phyloP scores from a whole-genome alignment of 2,888 invertebrate genomes.

The Clistopyga incitator region DNA sequence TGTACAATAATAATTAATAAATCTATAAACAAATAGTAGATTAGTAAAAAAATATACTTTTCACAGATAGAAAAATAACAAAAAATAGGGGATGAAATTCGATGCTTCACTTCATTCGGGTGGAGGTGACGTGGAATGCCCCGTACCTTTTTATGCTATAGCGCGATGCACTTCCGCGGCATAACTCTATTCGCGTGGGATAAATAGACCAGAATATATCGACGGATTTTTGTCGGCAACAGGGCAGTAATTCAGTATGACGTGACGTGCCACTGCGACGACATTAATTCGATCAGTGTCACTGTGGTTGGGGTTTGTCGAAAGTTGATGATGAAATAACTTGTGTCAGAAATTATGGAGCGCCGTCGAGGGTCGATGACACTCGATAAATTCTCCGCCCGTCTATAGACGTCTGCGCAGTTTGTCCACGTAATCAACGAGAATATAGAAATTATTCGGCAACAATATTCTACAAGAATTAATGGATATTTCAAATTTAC shows the following conservation, averaged over 20 bases:
- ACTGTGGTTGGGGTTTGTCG: conserved; percentile 11
- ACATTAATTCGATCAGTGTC: conserved; percentile 42
- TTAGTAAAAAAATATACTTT: no score
- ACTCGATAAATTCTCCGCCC: conserved; percentile 30
- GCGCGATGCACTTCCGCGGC: not conserved
- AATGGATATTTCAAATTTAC: not conserved
- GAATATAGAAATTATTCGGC: not conserved
- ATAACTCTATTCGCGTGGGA: conserved; percentile 11
- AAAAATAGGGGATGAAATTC: no score
- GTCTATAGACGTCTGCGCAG: not conserved
- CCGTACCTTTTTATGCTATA: not conserved
- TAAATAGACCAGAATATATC: conserved; percentile 21
- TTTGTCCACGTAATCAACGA: conserved; percentile 1
- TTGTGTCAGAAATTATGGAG: conserved; percentile 1
- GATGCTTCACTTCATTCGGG: no score
- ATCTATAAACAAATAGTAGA: no score
- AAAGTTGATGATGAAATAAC: conserved; percentile 27
- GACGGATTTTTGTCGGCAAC: conserved; percentile 17
- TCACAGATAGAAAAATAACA: no score
- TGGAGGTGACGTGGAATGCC: no score
- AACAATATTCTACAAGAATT: not conserved
- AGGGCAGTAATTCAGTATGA: conserved; percentile 8
- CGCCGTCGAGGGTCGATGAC: conserved; percentile 12
- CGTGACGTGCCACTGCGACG: conserved; percentile 21
- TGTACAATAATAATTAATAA: no score